Base-by-base conservation (phyloP, 1,140 invertebrate species). In the Conus betulinus region DNA sequence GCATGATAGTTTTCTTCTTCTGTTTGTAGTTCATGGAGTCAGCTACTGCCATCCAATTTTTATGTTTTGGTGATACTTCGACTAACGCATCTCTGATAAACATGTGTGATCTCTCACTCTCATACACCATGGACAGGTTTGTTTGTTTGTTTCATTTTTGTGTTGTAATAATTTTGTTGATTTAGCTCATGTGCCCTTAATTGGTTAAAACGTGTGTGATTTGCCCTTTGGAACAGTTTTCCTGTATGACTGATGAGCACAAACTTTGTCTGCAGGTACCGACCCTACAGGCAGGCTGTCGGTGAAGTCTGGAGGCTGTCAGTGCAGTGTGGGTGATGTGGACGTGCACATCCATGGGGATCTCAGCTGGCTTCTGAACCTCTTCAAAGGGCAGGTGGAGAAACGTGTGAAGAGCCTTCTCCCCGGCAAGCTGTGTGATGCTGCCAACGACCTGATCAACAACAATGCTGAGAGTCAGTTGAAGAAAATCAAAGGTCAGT, bases 341-440 rank as follows among this genome's bases (percentile, higher is more conserved):
- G 13, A 86, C 20, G 87, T 93, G 39, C 76, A 88, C 11, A 91
- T 93, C 53, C 91, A 92, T 60, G 92, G 92, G 13, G 90, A 90
- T 10, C 84, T 87, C 60, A 52, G 88, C 25, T 91, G 90, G 88
- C 81, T 93, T 7, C 89, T 89, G n/a, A 92, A 92, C 74, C 63
- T 93, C 1, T 90, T 92, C 74, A 89, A 60, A 51, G 84, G 86
- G 11, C 51, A 86, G 15, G 78, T 93, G 15, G 91, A 88, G 67
- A 55, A 88, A 8, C 88, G 84, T 5, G 84, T 92, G 10, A 90
- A 85, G 57, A 74, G 86, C 6, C 60, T 89, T 25, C 84, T 91
- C 5, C 74, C 57, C 76, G 84, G 60, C 51, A 86, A 89, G 86
- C 78, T 91, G 78, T 91, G 91, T 88, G 83, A 83, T 25, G 63